Evolutionary conservation across 2,888 invertebrate genomes (phyloP), one percentile per base, ranked within the genome.

Genomic region (Rotaria magnacalcarata): DNA sequence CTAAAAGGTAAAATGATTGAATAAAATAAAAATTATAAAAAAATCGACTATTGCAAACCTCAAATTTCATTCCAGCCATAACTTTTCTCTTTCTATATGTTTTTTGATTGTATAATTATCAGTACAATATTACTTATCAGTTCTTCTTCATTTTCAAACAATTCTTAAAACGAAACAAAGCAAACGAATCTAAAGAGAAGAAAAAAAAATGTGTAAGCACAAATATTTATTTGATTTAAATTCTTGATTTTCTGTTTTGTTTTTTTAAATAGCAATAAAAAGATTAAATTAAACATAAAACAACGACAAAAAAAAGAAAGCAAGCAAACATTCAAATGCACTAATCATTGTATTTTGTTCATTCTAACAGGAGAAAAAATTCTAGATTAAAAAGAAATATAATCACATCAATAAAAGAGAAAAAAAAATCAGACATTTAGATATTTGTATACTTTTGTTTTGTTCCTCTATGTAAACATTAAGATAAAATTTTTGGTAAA

Each of bases 61-160:
- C 85, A 86, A 86, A 85, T 75, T 86, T 85, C 86, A 86, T 86
- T 21, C 85, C 86, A 50, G 85, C 80, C 85, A 86, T 86, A 6
- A 75, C 16, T 3, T 41, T 2, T 58, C 7, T 24, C 24, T 56
- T 10, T 58, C 0, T 41, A 27, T 67, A 24, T 74, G 2, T 74
- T 47, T 10, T 6, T 47, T 74, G 41, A 14, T 41, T 8, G 11
- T 24, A 27, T 41, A 19, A 41, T 41, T 74, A 58, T n/a, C 8
- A n/a, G 7, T 58, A 24, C 2, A 24, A n/a, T 58, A 58, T 14
- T 34, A 67, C 21, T 14, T 34, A 67, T 54, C 6, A 54, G 6
- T 54, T 54, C 21, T 54, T 54, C 5, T 54, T 54, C 7, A 8
- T 6, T 34, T 34, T n/a, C 34, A 16, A 67, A 24, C 34, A 5